phyloP scores from a whole-genome alignment of 2,797 vertebrate genomes.

The Manis javanica region DNA sequence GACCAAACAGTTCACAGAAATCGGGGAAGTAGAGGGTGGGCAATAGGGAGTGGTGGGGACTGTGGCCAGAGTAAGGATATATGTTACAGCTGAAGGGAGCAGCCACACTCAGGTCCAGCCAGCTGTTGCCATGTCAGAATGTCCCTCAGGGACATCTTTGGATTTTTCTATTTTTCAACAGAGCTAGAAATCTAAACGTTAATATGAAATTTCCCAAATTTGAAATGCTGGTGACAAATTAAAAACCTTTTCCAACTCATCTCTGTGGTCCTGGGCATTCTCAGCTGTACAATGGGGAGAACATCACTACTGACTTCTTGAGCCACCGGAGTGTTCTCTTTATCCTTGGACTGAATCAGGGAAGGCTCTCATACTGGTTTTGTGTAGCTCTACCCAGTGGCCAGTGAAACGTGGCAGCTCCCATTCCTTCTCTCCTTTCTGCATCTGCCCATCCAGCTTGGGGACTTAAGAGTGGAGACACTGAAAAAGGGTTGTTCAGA shows the following conservation, averaged over 20 bases:
- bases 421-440: not conserved
- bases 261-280: not conserved
- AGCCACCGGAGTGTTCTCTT: not conserved
- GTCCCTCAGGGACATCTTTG: not conserved
- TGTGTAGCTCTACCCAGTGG: rapidly evolving
- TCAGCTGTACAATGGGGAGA: not conserved
- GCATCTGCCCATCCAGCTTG: not conserved
- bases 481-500: not conserved
- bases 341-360: not conserved
- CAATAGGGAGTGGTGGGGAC: not conserved
- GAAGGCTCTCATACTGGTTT: not conserved
- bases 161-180: not conserved
- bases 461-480: not conserved
- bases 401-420: too few species aligned
- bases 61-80: not conserved
- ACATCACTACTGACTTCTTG: not conserved
- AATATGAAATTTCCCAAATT: not conserved
- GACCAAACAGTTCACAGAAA: not conserved
- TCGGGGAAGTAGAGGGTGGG: not conserved
- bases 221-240: not conserved
- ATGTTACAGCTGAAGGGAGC: too few species aligned
- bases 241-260: not conserved
- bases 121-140: not conserved
- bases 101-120: not conserved
- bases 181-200: not conserved